Base-by-base conservation (phyloP, 2,888 invertebrate species). In the Leptothorax acervorum region DNA sequence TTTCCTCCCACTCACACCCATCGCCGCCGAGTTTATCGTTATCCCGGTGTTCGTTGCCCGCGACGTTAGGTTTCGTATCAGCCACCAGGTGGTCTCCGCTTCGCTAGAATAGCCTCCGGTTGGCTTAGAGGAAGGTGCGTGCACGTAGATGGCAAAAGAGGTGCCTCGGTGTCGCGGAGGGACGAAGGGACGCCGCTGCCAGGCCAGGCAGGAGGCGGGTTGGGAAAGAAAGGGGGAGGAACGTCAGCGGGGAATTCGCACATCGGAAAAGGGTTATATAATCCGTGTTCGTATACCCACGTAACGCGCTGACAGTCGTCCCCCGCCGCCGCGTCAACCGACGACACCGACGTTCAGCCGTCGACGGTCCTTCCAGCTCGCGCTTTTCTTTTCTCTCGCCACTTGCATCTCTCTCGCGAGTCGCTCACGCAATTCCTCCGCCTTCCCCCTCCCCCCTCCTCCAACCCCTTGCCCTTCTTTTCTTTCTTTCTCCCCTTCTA, bases 221-320 rank as follows among this genome's bases (percentile, higher is more conserved):
- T 5, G 42, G 35, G 76, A 74, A 70, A 65, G 57, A 75, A 82
- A 71, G 68, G 71, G 71, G 74, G 75, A 78, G 66, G 62, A 84
- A 83, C 31, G 55, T 75, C 75, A 78, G 57, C 85, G 85, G 85
- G 81, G 85, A 89, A 89, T 89, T 86, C 66, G 62, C 63, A 71
- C 82, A 18, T 23, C 28, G 89, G 88, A 87, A 89, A 90, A 85
- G 42, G 31, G 91, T 93, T 93, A 93, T 91, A 92, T 93, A 93
- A 93, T 85, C 89, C 89, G 87, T 35, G 90, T 91, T 91, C 87
- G 90, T 2, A 42, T 42, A 89, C 91, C 91, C 87, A 91, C 92
- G 86, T 90, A 89, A 55, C 90, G 92, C 89, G 91, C 92, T 92
- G 90, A 92, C 92, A 90, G 91, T 82, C 88, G 86, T 87, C 90